A percentile compares a stretch with the other conserved stretches of the same genome.
These are phyloP conservation scores for Steatocranus sp. DNA, from an alignment of 2,797 vertebrate species.

Conservation along the genomic window DNA sequence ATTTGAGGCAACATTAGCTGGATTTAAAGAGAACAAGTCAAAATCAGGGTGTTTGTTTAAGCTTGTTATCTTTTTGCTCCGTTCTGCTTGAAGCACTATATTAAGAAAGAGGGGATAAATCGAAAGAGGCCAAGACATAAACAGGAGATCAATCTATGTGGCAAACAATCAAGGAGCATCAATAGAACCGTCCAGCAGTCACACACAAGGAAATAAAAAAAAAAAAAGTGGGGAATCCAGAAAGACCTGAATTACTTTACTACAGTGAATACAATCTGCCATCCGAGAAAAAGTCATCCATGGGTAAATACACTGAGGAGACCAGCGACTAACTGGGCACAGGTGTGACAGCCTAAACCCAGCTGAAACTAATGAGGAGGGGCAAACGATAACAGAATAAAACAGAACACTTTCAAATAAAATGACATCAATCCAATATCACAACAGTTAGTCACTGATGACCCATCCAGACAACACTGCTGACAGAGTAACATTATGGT, in stretches of 20 bases:
- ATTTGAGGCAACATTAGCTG: rapidly evolving
- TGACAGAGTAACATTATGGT: background rate
- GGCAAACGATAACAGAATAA: rapidly evolving
- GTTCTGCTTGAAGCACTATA: background rate
- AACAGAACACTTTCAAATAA: background rate
- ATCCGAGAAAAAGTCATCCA: rapidly evolving
- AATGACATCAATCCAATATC: background rate
- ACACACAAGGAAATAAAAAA: background rate
- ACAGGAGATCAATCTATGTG: background rate
- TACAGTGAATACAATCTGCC: background rate
- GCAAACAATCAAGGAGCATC: background rate
- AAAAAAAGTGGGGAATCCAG: background rate
- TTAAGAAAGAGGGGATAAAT: background rate
- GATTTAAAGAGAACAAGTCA: rapidly evolving
- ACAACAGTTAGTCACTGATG: background rate
- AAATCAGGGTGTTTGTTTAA: background rate
- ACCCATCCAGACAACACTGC: background rate
- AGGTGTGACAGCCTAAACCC: background rate
- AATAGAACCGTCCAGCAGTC: background rate
- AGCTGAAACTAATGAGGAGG: background rate
- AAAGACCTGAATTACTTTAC: background rate
- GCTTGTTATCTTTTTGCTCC: rapidly evolving
- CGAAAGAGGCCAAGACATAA: rapidly evolving
- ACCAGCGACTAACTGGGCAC: rapidly evolving
- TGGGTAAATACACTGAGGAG: background rate